These are phyloP conservation scores for Pseudomyrmex sp. DNA, from an alignment of 1,140 invertebrate genomes.

Conservation along the genomic window DNA sequence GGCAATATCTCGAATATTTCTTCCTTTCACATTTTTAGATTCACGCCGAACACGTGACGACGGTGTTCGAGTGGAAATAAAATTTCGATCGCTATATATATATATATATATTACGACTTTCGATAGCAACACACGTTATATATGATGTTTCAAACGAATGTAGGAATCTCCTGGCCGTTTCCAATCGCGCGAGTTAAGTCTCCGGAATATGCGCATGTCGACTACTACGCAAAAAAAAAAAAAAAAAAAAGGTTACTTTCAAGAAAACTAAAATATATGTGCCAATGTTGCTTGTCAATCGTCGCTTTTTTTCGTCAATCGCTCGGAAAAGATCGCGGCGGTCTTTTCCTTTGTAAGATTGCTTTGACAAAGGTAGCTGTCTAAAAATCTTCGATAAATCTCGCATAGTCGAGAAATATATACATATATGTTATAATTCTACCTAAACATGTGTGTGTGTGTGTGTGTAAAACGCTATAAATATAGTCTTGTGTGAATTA, in stretches of 20 bases:
- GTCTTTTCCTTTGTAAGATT: constrained; percentile 35
- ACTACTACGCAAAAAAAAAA: constrained; percentile 23
- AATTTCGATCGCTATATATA: constrained; percentile 28
- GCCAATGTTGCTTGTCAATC: constrained; percentile 25
- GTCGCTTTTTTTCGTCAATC: constrained; percentile 21
- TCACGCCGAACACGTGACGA: constrained; percentile 20
- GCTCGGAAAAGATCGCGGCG: not conserved
- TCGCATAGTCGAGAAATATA: not conserved
- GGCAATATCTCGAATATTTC: not conserved
- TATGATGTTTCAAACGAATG: constrained; percentile 54
- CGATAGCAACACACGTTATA: constrained; percentile 41
- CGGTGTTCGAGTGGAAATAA: constrained; percentile 32
- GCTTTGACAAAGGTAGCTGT: constrained; percentile 15
- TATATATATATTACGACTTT: constrained; percentile 34
- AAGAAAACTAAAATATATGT: constrained; percentile 53
- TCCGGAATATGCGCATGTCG: not conserved
- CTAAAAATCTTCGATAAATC: constrained; percentile 17
- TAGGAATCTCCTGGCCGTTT: constrained; percentile 32
- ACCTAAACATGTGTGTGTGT: no score
- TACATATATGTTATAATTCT: no score
- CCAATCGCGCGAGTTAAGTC: constrained; percentile 39
- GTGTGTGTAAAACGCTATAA: no score
- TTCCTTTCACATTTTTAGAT: constrained; percentile 40
- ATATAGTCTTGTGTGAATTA: not conserved
- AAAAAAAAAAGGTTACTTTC: constrained; percentile 32